Conservation (phyloP, 2,113 vertebrate genomes). For the Pseudorasbora parva region DNA sequence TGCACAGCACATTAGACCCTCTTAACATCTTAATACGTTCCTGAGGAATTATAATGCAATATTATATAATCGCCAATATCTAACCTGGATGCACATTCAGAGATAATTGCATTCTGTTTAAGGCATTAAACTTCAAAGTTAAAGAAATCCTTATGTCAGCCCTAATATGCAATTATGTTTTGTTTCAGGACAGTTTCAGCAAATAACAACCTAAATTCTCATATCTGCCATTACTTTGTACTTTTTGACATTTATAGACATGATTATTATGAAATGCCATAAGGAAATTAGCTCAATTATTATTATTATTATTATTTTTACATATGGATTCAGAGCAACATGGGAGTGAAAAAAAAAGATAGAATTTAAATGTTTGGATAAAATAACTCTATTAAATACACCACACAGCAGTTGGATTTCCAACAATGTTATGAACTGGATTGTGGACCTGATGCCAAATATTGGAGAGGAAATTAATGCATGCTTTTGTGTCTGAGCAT, state of each 20-base stretch:
- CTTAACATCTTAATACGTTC: background rate
- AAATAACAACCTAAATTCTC: too few species aligned
- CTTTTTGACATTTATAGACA: background rate
- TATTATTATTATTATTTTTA: too few species aligned
- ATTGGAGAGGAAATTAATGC: slow-evolving; percentile 20
- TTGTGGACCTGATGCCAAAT: background rate
- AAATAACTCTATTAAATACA: background rate
- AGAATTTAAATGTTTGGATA: background rate
- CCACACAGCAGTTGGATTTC: background rate
- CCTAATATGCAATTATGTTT: too few species aligned
- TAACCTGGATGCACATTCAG: too few species aligned
- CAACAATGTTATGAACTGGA: slow-evolving; percentile 1
- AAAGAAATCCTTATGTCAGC: background rate
- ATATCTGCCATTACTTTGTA: background rate
- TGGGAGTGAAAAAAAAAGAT: too few species aligned
- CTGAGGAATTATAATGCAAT: background rate
- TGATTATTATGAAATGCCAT: background rate
- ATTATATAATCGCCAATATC: background rate
- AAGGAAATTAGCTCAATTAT: background rate
- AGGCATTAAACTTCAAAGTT: background rate
- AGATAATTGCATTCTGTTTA: background rate
- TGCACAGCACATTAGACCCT: background rate
- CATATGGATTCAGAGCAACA: too few species aligned
- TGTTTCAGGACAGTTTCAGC: too few species aligned
- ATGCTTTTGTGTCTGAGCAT: slow-evolving; percentile 37